Percentiles rank a stretch among this genome's conserved stretches.
Evolutionary conservation across 2,888 invertebrate genomes (phyloP).

Genomic region (Vannuccia rotundouncinata): DNA sequence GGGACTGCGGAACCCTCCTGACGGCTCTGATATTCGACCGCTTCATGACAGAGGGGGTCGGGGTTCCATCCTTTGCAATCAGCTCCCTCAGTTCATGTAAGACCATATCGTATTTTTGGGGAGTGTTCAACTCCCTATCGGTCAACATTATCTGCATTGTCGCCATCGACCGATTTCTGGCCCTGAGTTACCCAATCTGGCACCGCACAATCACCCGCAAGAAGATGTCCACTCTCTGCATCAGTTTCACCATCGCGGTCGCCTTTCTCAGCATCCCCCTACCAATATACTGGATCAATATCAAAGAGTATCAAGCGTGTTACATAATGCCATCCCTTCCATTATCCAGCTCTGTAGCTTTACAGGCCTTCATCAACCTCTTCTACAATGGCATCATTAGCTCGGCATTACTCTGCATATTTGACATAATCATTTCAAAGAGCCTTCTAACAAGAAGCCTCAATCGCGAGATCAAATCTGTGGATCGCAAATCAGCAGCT

Average conservation of each 20-base stretch:
- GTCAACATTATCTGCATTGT: background rate
- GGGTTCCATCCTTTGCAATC: background rate
- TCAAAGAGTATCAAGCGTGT: background rate
- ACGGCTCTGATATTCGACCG: background rate
- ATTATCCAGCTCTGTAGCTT: background rate
- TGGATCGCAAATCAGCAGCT: background rate
- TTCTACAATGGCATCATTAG: background rate
- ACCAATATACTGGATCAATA: slow-evolving; percentile 2
- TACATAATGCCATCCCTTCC: background rate
- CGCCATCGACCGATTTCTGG: background rate
- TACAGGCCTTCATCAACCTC: background rate
- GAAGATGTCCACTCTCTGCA: background rate
- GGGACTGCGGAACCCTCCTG: background rate
- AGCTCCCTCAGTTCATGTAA: background rate
- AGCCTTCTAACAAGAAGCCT: background rate
- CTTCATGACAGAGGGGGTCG: background rate
- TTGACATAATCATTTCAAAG: background rate
- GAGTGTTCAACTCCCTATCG: background rate
- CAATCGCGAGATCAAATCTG: background rate
- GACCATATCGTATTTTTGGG: background rate
- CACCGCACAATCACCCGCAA: background rate
- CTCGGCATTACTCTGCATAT: background rate
- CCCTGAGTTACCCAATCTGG: background rate
- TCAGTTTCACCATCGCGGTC: background rate
- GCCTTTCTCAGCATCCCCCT: background rate